These are phyloP conservation scores for Coryphaenoides rupestris DNA, from an alignment of 2,113 vertebrate genomes.

Conservation along the genomic window DNA sequence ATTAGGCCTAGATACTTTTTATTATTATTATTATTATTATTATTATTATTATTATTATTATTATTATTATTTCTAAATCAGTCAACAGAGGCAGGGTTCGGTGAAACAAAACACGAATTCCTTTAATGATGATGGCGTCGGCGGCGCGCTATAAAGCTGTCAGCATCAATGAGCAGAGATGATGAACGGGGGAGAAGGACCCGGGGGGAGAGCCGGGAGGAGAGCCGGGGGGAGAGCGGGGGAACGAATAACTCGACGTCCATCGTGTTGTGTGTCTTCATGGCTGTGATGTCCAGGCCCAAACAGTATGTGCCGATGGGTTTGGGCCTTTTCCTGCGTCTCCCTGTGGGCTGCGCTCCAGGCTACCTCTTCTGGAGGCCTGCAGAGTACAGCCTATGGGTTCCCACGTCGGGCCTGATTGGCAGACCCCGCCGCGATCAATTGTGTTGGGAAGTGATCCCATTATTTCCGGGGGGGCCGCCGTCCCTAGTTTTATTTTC, in stretches of 20 bases:
- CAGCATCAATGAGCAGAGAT: constrained; percentile 50
- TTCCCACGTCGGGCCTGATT: constrained; percentile 59
- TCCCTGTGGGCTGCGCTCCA: no score
- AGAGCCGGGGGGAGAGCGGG: not conserved
- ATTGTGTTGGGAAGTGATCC: constrained; percentile 71
- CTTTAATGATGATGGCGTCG: constrained; percentile 45
- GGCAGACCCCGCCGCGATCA: constrained; percentile 69
- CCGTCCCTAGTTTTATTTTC: constrained; percentile 67
- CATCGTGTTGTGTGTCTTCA: no score
- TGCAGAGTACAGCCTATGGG: constrained; percentile 36
- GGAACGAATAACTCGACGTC: no score
- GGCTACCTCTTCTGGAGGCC: constrained; percentile 5
- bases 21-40: no score
- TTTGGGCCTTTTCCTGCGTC: no score
- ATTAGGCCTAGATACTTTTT: not conserved
- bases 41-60: not conserved
- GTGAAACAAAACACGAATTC: constrained; percentile 30
- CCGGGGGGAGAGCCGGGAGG: not conserved
- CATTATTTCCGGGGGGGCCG: constrained; percentile 73
- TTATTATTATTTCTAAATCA: not conserved
- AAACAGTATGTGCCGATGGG: no score
- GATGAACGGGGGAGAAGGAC: not conserved
- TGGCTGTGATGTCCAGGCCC: no score
- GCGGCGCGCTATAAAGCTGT: constrained; percentile 56
- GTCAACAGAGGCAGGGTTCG: constrained; percentile 13